Evolutionary conservation across 2,113 vertebrate genomes (phyloP), one percentile per base, ranked within the genome.

Genomic region (Emydocephalus ijimae): DNA sequence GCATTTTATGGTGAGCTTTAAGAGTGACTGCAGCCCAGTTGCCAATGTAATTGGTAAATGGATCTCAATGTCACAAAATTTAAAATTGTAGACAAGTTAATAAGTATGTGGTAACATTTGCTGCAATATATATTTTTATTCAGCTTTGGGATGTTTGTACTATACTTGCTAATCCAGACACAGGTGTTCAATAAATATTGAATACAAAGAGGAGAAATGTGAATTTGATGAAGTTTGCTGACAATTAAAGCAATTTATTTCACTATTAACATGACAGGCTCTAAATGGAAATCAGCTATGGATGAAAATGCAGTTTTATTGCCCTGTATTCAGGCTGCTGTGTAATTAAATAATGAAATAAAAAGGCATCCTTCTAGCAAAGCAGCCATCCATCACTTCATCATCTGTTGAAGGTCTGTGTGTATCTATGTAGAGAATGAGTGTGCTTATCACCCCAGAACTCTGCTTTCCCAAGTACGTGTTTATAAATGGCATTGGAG

Each of bases 191-290:
- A 98, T 98, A 98, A 98, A 98, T 98, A 98, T 97, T 98, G 97
- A 98, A 98, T 97, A 97, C 97, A 98, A 96, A 94, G 94, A 95
- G 91, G 91, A 95, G 95, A 96, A 98, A 98, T 97, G 97, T 96
- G 97, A 98, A 97, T 97, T 97, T 97, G 97, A 98, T 98, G 95
- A 98, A 97, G 96, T 98, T 97, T 95, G 92, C 95, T 94, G 90
- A 96, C 97, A 98, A 98, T 98, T 98, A 99, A 96, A 97, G 97
- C 98, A 98, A 99, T 99, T 99, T 98, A 98, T 99, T 99, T 98
- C 96, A 96, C 96, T 97, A 96, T 97, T 96, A 98, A 97, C 93
- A 93, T 97, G 96, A 97, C 97, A 95, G 96, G 97, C 95, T 97
- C 96, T 97, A 98, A 98, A 96, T 97, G 95, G 94, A 97, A 97